Evolutionary conservation across 2,113 vertebrate species (phyloP), one percentile per base, ranked within the genome.

Genomic region (Piprites chloris): DNA sequence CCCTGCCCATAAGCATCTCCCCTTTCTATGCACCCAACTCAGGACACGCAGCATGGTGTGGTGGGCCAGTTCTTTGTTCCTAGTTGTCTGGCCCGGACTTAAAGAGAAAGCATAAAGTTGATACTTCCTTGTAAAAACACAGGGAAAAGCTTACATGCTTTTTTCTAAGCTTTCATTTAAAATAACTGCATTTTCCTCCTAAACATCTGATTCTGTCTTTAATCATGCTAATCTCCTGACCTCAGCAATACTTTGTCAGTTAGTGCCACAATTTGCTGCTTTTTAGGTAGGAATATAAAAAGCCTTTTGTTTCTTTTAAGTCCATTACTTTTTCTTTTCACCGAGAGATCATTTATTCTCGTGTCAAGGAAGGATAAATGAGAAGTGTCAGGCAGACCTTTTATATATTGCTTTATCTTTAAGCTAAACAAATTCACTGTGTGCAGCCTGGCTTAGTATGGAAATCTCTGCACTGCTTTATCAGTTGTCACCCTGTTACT

Each of bases 241-340:
- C 49, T 68, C 80, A 87, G 11, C 84, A 90, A 53, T 11, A 27
- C 32, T 58, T 33, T 6, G 7, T 87, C 56, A 68, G 21, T 71
- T 53, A 58, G 23, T 79, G 53, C 41, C 58, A 46, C 35, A 23
- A 3, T 68, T 67, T 35, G 37, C 17, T 12, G 2, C 30, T 18
- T 41, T 92, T 42, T 53, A 35, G 47, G 27, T 50, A 52, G 47
- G 35, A 79, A 47, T 39, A 79, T 23, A 82, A 87, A 87, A 91
- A 19, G 10, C 39, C 53, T 93, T 89, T 82, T 87, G 53, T 87
- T 91, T 92, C 85, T 94, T 91, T 85, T 73, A 53, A 91, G 80
- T 39, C 39, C 3, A 0, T 27, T 66, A 75, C 81, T 85, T 93
- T 91, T 89, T 89, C 37, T 83, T 94, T 96, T 82, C 58, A 16